Conservation (phyloP, 1,140 invertebrate genomes). For the Conus betulinus region DNA sequence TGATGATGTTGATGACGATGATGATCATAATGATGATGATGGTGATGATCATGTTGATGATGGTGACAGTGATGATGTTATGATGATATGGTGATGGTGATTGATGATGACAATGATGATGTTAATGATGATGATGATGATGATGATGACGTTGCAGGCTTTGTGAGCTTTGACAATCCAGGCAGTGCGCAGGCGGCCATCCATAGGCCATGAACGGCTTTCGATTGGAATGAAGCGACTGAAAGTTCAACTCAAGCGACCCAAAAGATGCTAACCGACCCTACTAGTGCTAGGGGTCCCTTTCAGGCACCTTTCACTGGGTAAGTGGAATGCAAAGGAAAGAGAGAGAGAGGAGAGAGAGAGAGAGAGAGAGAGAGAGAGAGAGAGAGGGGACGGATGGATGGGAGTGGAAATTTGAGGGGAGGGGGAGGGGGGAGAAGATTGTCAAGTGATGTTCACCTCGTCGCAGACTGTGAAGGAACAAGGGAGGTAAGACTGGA, state of each 20-base stretch:
- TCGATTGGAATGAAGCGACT: slow-evolving; percentile 98
- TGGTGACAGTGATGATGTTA: neutral
- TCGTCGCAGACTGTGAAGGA: too few relatives aligned
- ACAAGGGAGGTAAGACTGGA: too few relatives aligned
- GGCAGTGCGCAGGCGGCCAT: slow-evolving; percentile 98
- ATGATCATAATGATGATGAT: too few relatives aligned
- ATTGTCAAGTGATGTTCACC: too few relatives aligned
- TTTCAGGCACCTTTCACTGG: neutral
- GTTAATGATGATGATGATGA: neutral
- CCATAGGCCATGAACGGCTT: slow-evolving; percentile 99
- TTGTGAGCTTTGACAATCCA: slow-evolving; percentile 99
- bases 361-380: neutral
- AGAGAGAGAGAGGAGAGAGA: neutral
- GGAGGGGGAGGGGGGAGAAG: neutral
- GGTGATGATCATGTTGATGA: neutral
- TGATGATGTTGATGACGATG: neutral
- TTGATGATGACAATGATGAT: neutral
- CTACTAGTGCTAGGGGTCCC: slow-evolving; percentile 81
- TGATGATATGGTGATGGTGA: too few relatives aligned
- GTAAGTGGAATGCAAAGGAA: neutral
- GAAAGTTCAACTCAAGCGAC: slow-evolving; percentile 99
- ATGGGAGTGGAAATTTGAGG: neutral
- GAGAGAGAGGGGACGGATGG: neutral
- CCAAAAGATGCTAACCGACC: slow-evolving; percentile 97
- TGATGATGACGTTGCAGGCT: slow-evolving; percentile 82